These are phyloP conservation scores for Neosilurus mollespiculum DNA, from an alignment of 2,797 vertebrate genomes.

Conservation along the genomic window DNA sequence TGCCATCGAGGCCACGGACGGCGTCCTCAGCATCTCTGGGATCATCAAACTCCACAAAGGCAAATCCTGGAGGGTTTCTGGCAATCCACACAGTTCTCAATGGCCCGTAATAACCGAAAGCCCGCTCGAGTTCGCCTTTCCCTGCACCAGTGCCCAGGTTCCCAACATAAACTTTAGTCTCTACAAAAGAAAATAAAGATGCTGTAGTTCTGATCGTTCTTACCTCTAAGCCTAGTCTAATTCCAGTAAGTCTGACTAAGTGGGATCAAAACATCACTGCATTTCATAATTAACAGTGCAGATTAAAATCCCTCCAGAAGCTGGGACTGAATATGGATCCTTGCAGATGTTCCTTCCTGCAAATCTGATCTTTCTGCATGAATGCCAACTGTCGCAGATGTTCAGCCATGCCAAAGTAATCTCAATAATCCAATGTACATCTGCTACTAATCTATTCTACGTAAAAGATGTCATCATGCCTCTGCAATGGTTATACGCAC, in stretches of 20 bases:
- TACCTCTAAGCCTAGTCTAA: not conserved
- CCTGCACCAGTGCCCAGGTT: constrained; percentile 86
- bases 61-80: constrained; percentile 85
- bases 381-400: not conserved
- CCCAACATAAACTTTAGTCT: constrained; percentile 84
- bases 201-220: not conserved
- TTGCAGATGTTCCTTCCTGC: not conserved
- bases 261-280: not conserved
- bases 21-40: constrained; percentile 82
- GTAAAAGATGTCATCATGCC: not conserved
- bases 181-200: constrained; percentile 57
- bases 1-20: constrained; percentile 77
- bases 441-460: not conserved
- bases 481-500: too few relatives aligned
- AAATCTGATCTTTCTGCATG: constrained; percentile 1
- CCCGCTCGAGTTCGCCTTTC: constrained; percentile 85
- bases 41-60: constrained; percentile 83
- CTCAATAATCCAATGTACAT: not conserved
- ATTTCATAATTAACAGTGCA: not conserved
- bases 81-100: constrained; percentile 88
- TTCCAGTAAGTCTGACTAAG: not conserved
- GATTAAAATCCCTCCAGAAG: not conserved
- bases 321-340: not conserved
- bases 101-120: constrained; percentile 85
- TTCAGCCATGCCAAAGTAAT: not conserved